Percentiles rank a stretch among this genome's conserved stretches.
These are phyloP conservation scores for Trissonchulus sp. DNA, from an alignment of 2,888 invertebrate genomes.

Conservation along the genomic window DNA sequence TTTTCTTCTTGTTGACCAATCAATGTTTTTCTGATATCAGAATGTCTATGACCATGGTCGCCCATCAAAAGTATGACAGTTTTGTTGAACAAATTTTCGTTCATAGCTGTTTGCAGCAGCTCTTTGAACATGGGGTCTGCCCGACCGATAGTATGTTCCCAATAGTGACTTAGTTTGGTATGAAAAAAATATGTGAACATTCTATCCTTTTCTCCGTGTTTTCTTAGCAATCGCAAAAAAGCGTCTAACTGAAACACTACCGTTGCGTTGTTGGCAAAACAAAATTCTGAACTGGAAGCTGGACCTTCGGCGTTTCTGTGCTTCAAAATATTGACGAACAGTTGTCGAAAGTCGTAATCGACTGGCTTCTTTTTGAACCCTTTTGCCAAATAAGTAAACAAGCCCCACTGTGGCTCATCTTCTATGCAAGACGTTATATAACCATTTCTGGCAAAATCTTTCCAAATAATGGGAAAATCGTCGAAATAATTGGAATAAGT, in stretches of 20 bases:
- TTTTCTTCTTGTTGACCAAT: conserved; percentile 24
- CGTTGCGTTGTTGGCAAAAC: not conserved
- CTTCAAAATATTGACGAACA: not conserved
- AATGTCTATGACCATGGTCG: not conserved
- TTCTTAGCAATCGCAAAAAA: not conserved
- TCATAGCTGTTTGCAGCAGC: not conserved
- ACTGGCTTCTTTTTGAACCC: not conserved
- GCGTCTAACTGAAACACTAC: not conserved
- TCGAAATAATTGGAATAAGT: no score
- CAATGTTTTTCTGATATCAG: not conserved
- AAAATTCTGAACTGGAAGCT: not conserved
- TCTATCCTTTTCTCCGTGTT: not conserved
- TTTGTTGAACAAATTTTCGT: not conserved
- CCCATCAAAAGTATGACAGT: not conserved
- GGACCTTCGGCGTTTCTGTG: not conserved
- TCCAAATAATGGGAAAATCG: conserved; percentile 27
- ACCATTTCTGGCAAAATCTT: conserved; percentile 24
- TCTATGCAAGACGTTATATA: conserved; percentile 28
- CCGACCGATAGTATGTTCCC: not conserved
- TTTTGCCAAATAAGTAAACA: conserved; percentile 17
- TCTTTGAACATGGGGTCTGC: not conserved
- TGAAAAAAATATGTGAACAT: not conserved
- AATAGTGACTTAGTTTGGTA: not conserved
- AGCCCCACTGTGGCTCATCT: conserved; percentile 25
- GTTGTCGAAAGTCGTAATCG: not conserved